These are phyloP conservation scores for Gavia stellata DNA, from an alignment of 2,113 vertebrate genomes.

Conservation along the genomic window DNA sequence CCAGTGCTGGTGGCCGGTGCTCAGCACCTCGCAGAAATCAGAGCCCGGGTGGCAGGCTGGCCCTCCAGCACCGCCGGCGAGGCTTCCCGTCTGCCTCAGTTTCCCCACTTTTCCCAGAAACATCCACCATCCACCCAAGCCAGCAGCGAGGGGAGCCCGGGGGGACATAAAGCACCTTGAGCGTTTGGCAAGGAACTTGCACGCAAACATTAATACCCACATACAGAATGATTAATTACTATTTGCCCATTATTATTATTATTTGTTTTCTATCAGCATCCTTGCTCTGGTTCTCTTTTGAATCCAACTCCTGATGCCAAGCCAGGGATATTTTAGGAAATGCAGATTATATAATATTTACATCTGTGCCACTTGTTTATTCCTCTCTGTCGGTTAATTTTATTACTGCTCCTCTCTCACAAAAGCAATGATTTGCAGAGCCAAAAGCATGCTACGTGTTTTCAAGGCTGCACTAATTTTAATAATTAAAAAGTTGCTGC, in stretches of 20 bases:
- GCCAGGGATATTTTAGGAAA: conserved; percentile 47
- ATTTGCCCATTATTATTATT: not conserved
- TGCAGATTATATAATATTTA: conserved; percentile 63
- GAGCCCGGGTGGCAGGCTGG: not conserved
- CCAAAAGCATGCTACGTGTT: not conserved
- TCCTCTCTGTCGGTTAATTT: conserved; percentile 39
- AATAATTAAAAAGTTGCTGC: conserved; percentile 57
- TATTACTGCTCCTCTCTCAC: conserved; percentile 32
- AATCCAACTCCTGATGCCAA: conserved; percentile 9
- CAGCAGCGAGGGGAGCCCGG: accelerated
- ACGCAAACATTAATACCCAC: not conserved
- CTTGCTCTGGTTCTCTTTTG: not conserved
- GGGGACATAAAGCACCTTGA: not conserved
- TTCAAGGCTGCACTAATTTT: conserved; percentile 50
- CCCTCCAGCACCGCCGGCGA: not conserved
- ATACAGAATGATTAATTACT: conserved; percentile 5
- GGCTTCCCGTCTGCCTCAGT: not conserved
- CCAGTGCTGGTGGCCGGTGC: not conserved
- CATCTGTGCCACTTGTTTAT: conserved; percentile 59
- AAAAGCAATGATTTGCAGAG: conserved; percentile 33
- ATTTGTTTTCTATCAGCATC: conserved; percentile 51
- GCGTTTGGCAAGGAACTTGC: not conserved
- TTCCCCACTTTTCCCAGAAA: not conserved
- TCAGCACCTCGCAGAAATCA: accelerated
- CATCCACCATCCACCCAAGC: accelerated